Evolutionary conservation across 2,113 vertebrate genomes (phyloP).

Genomic region (Salvelinus sp.): DNA sequence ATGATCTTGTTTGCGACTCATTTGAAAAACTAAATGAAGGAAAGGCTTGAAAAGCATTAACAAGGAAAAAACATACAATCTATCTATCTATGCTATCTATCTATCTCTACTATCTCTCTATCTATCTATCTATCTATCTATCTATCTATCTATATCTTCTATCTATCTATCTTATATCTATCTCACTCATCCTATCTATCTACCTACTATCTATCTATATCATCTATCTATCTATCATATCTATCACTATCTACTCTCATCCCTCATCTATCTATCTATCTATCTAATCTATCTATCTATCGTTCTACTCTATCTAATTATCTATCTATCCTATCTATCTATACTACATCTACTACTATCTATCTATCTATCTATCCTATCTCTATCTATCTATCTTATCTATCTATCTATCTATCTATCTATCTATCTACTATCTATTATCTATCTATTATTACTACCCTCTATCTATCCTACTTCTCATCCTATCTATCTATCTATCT

Average conservation of each 20-base stretch:
- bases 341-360: too few relatives aligned
- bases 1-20: slow-evolving; percentile 43
- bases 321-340: slow-evolving; percentile 12
- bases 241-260: too few relatives aligned
- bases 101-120: slow-evolving; percentile 10
- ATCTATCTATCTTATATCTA: not conserved
- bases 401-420: slow-evolving; percentile 18
- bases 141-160: too few relatives aligned
- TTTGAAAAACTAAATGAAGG: slow-evolving; percentile 33
- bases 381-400: slow-evolving; percentile 1
- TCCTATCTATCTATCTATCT: slow-evolving; percentile 1
- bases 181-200: too few relatives aligned
- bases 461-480: not conserved
- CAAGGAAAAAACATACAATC: not conserved
- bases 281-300: not conserved
- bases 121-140: slow-evolving; percentile 9
- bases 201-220: not conserved
- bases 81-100: not conserved
- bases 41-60: not conserved
- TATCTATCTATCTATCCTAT: not conserved
- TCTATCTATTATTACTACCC: not conserved
- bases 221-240: slow-evolving; percentile 14
- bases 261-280: not conserved
- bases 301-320: slow-evolving; percentile 7
- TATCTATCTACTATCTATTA: not conserved